These are phyloP conservation scores for Mythimna albipuncta DNA, from an alignment of 2,888 invertebrate species.

Conservation along the genomic window DNA sequence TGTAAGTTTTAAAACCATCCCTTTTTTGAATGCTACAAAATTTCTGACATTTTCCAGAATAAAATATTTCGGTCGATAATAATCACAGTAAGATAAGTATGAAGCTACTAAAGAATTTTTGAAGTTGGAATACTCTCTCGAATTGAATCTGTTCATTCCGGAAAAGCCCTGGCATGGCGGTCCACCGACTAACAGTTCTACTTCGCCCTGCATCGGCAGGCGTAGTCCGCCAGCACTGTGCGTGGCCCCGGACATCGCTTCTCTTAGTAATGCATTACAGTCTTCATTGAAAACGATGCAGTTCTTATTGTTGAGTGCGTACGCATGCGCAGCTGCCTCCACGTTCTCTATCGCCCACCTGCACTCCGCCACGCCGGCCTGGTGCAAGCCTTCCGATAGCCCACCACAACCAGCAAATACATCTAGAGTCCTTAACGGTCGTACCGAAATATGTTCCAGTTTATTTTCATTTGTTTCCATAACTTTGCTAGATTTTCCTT, in stretches of 20 bases:
- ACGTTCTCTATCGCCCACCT: conserved; percentile 96
- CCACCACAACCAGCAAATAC: conserved; percentile 97
- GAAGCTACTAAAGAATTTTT: conserved; percentile 96
- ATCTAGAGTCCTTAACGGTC: conserved; percentile 93
- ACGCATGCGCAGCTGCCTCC: conserved; percentile 95
- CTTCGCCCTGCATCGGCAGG: conserved; percentile 94
- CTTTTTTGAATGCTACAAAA: conserved; percentile 95
- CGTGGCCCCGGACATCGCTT: conserved; percentile 92
- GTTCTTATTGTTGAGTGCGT: conserved; percentile 93
- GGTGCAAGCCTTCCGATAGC: conserved; percentile 93
- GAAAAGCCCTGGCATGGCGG: conserved; percentile 98
- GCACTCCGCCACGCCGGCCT: conserved; percentile 92
- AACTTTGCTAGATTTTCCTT: conserved; percentile 90
- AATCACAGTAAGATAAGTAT: conserved; percentile 96
- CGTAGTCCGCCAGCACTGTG: conserved; percentile 88
- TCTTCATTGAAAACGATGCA: conserved; percentile 95
- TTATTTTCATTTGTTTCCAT: conserved; percentile 67
- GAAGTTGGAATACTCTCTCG: conserved; percentile 95
- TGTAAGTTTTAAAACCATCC: conserved; percentile 95
- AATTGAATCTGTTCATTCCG: conserved; percentile 97
- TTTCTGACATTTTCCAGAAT: conserved; percentile 96
- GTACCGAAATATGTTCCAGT: conserved; percentile 76
- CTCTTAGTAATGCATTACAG: conserved; percentile 93
- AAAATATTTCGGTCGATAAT: conserved; percentile 95
- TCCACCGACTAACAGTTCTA: conserved; percentile 96